These are phyloP conservation scores for Seira ritae DNA, from an alignment of 2,888 invertebrate genomes.

Conservation along the genomic window DNA sequence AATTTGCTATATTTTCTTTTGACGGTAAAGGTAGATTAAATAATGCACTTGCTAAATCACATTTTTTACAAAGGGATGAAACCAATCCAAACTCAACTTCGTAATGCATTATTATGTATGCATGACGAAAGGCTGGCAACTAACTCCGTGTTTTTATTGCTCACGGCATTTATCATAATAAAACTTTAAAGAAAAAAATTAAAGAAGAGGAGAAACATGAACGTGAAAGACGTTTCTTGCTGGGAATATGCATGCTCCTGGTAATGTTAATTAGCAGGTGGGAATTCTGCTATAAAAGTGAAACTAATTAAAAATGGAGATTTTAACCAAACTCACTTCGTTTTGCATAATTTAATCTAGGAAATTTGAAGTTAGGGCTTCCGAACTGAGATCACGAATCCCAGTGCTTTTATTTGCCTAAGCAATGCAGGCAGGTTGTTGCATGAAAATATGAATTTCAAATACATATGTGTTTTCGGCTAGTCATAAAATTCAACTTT, in stretches of 20 bases:
- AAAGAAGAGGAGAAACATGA: too few species aligned
- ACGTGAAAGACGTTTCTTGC: constrained; percentile 13
- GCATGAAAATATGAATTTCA: too few species aligned
- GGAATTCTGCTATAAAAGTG: constrained; percentile 26
- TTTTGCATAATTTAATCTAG: constrained; percentile 16
- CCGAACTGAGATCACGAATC: not conserved
- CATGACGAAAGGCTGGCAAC: too few species aligned
- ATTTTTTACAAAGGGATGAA: not conserved
- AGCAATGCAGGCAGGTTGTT: too few species aligned
- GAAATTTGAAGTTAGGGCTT: not conserved
- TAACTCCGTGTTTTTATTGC: too few species aligned
- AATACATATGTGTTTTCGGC: too few species aligned
- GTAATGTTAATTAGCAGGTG: constrained; percentile 48
- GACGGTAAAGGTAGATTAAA: not conserved
- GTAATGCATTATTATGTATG: too few species aligned
- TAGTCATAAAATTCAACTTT: too few species aligned
- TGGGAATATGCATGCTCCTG: not conserved
- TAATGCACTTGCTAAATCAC: not conserved
- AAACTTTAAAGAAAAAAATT: too few species aligned
- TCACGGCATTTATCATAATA: too few species aligned
- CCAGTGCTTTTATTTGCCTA: not conserved
- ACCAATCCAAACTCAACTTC: too few species aligned
- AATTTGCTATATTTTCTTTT: constrained; percentile 5
- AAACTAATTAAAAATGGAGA: constrained; percentile 45
- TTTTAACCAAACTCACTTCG: constrained; percentile 27